Evolutionary conservation across 2,113 vertebrate genomes (phyloP), one percentile per base, ranked within the genome.

Genomic region (Hystrix brachyura): DNA sequence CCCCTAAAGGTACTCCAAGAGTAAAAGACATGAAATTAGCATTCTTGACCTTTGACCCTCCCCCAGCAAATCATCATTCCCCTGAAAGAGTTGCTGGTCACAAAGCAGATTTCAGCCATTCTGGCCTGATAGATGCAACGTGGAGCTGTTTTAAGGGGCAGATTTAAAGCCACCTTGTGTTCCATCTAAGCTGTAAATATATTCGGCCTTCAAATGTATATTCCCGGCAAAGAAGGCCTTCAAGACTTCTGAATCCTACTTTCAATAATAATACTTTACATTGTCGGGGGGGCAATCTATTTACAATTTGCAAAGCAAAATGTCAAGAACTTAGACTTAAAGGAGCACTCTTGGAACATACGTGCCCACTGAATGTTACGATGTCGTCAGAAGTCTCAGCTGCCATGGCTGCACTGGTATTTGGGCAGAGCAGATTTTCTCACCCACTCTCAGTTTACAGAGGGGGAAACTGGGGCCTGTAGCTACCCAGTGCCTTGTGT

Each of bases 41-140:
- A 97, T 98, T 98, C 96, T 87, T 96, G 87, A 97, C 93, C 93
- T 96, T 93, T 98, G 94, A 95, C 96, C 79, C 76, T 34, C 48
- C 51, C 48, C 74, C 60, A 84, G 97, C 94, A 97, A 98, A 98
- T 98, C 97, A 96, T 96, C n/a, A 51, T 93, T 89, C 34, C 17
- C 62, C 53, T 76, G 72, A 93, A 97, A 93, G 48, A 87, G 32
- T 57, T 53, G 78, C 86, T 94, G 34, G 60, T 96, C 71, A 92
- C 83, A 80, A 93, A 94, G 72, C 86, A 57, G 64, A 96, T 96
- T 87, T 91, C 51, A 91, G 43, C 53, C 74, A 93, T 81, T 76
- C 46, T 21, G 14, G 34, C 74, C 65, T 60, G 18, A 83, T 7
- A 53, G 21, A 80, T 57, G 89, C 38, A 59, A 84, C 64, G 51